These are phyloP conservation scores for Ia io DNA, from an alignment of 2,113 vertebrate genomes.

Conservation along the genomic window DNA sequence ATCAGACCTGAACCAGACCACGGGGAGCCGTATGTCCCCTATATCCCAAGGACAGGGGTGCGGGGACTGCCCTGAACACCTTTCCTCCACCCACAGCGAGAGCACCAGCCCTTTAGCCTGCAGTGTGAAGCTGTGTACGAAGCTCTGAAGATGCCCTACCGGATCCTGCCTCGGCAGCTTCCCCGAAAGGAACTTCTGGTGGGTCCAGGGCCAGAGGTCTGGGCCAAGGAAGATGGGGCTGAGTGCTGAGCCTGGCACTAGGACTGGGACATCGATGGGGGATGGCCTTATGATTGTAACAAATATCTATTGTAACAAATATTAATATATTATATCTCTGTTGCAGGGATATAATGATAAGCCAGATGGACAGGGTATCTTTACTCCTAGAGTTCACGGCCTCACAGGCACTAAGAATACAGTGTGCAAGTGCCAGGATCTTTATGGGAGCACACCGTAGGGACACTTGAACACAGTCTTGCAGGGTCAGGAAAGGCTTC, in stretches of 20 bases:
- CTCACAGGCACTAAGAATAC: not conserved
- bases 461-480: not conserved
- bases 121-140: conserved; percentile 88
- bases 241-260: not conserved
- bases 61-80: not conserved
- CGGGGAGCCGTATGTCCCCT: not conserved
- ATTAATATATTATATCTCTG: no score
- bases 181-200: conserved; percentile 88
- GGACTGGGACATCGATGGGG: not conserved
- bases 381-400: not conserved
- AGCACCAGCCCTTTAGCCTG: conserved; percentile 85
- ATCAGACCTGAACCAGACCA: not conserved
- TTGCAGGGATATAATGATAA: not conserved
- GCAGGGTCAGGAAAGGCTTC: not conserved
- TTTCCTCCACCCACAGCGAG: conserved; percentile 75
- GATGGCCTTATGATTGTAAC: not conserved
- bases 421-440: not conserved
- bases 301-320: not conserved
- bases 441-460: not conserved
- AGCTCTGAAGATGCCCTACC: conserved; percentile 90
- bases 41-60: not conserved
- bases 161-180: conserved; percentile 83
- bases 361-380: not conserved
- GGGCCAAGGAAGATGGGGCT: not conserved
- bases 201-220: not conserved